phyloP scores from a whole-genome alignment of 2,888 invertebrate genomes.

The Tribolium freemani region DNA sequence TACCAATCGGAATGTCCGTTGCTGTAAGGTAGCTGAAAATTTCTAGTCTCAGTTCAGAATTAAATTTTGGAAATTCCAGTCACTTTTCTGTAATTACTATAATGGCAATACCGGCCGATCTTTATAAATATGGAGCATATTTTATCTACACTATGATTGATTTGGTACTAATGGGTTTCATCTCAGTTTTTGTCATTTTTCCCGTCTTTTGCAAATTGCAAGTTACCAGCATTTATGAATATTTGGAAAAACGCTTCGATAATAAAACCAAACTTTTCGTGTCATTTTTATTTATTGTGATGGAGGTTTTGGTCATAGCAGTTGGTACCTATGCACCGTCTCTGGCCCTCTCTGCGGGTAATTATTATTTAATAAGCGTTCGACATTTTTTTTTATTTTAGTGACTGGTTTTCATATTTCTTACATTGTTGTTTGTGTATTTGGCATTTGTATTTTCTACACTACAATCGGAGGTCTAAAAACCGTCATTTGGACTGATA shows the following conservation, averaged over 20 bases:
- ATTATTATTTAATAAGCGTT: too few relatives aligned
- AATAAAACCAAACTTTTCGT: conserved; percentile 72
- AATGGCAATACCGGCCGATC: conserved; percentile 79
- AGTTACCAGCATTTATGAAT: conserved; percentile 76
- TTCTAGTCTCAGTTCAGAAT: background rate
- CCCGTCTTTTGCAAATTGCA: conserved; percentile 78
- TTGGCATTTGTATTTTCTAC: conserved; percentile 13
- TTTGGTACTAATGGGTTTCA: conserved; percentile 53
- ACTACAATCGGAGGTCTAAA: too few relatives aligned
- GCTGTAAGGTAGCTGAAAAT: background rate
- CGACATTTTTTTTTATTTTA: background rate
- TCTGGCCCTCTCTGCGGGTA: conserved; percentile 79
- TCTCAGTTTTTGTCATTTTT: conserved; percentile 65
- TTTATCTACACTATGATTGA: conserved; percentile 63
- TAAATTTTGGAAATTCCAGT: conserved; percentile 63
- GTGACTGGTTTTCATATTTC: background rate
- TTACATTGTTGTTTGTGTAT: background rate
- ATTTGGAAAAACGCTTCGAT: conserved; percentile 74
- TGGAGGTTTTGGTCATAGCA: conserved; percentile 72
- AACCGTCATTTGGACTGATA: too few relatives aligned
- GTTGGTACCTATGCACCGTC: conserved; percentile 78
- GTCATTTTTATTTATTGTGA: conserved; percentile 71
- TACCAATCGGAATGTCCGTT: background rate
- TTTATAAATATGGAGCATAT: conserved; percentile 78
- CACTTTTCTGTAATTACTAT: conserved; percentile 80